Percentiles rank a stretch among this genome's conserved stretches.
These are phyloP conservation scores for Crotalus helleri DNA, from an alignment of 2,113 vertebrate genomes.

Conservation along the genomic window DNA sequence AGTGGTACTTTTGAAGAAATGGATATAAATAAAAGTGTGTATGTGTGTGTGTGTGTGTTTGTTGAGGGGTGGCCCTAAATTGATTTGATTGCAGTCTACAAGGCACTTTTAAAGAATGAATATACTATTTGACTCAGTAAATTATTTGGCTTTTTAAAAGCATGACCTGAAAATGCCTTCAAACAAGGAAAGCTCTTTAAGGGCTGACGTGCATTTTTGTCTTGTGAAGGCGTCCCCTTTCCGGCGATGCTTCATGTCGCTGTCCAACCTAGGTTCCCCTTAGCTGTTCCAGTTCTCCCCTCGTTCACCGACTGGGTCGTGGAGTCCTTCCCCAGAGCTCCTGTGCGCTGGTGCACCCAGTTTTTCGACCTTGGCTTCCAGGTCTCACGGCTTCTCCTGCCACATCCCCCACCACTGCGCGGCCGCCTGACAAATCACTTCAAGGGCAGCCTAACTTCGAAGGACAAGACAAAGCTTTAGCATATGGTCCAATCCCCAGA, in stretches of 20 bases:
- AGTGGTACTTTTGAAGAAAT: not conserved
- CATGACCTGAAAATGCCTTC: not conserved
- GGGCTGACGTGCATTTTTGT: too few relatives aligned
- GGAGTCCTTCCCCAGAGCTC: not conserved
- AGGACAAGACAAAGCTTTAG: constrained; percentile 95
- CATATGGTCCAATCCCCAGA: constrained; percentile 93
- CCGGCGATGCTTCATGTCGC: too few relatives aligned
- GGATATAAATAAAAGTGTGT: not conserved
- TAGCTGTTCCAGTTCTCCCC: not conserved
- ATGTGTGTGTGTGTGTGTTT: not conserved
- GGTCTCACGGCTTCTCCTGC: constrained; percentile 35
- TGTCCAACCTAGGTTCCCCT: too few relatives aligned
- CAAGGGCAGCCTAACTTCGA: constrained; percentile 98
- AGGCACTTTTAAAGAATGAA: not conserved
- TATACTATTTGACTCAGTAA: not conserved
- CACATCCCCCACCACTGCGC: constrained; percentile 75
- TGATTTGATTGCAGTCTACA: not conserved
- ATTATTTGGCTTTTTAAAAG: not conserved
- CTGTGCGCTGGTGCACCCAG: not conserved
- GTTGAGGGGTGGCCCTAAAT: not conserved
- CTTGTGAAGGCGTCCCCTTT: not conserved
- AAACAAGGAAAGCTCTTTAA: not conserved
- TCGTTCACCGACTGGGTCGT: not conserved
- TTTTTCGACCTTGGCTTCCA: constrained; percentile 22
- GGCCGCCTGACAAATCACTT: constrained; percentile 90